Base-by-base conservation (phyloP, 2,888 invertebrate species). In the Yponomeuta sedellus region DNA sequence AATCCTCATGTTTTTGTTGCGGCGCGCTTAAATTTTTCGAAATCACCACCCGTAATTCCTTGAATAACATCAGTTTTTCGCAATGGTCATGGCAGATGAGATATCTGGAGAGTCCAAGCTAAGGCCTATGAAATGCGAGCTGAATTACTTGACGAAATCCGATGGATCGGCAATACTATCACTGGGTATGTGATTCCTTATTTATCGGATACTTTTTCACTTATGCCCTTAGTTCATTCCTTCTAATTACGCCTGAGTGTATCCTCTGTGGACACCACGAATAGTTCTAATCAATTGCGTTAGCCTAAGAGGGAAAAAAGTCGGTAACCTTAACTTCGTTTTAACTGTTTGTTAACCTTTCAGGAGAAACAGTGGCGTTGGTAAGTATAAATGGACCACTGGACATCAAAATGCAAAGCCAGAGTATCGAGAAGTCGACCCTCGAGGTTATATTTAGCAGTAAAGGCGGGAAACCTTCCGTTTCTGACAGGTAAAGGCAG, bases 361-460 rank as follows among this genome's bases (percentile, higher is more conserved):
- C 77, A 97, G 97, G 97, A 12, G 93, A 95, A 69, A 97, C 97
- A 19, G 94, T 95, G 64, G 93, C 95, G 1, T 79, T 96, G 58
- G 95, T 94, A 1, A 95, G 96, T 69, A 92, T 97, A 52, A 95
- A 96, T 83, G 98, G 97, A 0, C 97, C 97, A 0, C 87, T 95
- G 12, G 97, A 97, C 82, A 94, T 95, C 1, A 96, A 94, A 82
- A 86, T 93, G 71, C 94, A 94, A 70, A 96, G 94, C 81, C 93
- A 96, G 74, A 92, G 94, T 71, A 94, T 96, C 66, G 96, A 97
- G 70, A 95, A 94, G 81, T 94, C 96, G 0, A 93, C 91, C n/a
- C 85, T 98, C 10, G 97, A 97, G 81, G 95, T 96, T 28, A 86
- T 94, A 61, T 98, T 94, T 77, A 93, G 94, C 68, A 94, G 96